phyloP scores from a whole-genome alignment of 1,140 invertebrate genomes.

The Centruroides sculpturatus region DNA sequence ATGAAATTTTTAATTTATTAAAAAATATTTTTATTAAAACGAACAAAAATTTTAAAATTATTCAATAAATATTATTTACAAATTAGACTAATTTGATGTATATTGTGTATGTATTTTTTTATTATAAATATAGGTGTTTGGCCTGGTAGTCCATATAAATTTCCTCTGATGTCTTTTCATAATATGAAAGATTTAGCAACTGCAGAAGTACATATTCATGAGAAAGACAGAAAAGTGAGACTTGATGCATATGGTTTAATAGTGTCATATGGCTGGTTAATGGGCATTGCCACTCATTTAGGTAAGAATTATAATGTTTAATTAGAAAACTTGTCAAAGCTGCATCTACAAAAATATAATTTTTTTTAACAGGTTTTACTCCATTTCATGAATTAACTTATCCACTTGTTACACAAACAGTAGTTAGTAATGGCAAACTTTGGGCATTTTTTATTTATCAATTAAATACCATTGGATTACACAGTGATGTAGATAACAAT shows the following conservation, averaged over 20 bases:
- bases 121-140: slow-evolving; percentile 45
- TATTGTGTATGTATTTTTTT: background rate
- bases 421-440: slow-evolving; percentile 65
- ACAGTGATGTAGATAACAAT: slow-evolving; percentile 44
- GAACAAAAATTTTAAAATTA: no score
- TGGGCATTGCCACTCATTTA: slow-evolving; percentile 64
- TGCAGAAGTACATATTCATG: slow-evolving; percentile 30
- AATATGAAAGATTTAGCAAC: slow-evolving; percentile 16
- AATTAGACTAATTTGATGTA: no score
- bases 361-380: slow-evolving; percentile 52
- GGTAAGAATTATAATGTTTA: slow-evolving; percentile 32
- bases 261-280: slow-evolving; percentile 59
- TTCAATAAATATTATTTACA: no score
- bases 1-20: no score
- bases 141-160: slow-evolving; percentile 57
- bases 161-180: slow-evolving; percentile 49
- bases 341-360: no score
- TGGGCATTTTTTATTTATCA: slow-evolving; percentile 79
- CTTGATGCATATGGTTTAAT: slow-evolving; percentile 49
- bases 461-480: slow-evolving; percentile 61
- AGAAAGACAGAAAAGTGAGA: slow-evolving; percentile 39
- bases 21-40: no score
- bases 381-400: slow-evolving; percentile 74
- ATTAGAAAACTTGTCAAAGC: no score
- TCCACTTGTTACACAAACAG: slow-evolving; percentile 65